Percentiles rank a stretch among this genome's conserved stretches.
phyloP scores from a whole-genome alignment of 2,113 vertebrate genomes.

The Silurus glanis region DNA sequence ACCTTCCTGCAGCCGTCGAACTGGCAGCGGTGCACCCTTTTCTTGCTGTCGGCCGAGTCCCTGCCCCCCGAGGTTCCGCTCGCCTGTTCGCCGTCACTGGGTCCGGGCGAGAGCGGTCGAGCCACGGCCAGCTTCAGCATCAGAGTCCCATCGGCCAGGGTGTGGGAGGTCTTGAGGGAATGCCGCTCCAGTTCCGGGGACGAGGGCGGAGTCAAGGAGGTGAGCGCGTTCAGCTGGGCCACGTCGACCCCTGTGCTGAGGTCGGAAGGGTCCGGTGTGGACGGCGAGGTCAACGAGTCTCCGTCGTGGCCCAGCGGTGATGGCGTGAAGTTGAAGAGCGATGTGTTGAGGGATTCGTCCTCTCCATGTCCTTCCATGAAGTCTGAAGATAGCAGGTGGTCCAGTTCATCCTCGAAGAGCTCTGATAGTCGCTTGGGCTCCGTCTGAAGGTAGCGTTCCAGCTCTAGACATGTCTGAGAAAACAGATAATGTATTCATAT shows the following conservation, averaged over 20 bases:
- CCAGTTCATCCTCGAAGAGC: constrained; percentile 90
- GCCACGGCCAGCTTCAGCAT: constrained; percentile 89
- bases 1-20: constrained; percentile 99
- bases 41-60: constrained; percentile 92
- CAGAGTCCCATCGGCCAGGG: constrained; percentile 85
- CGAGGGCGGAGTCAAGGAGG: constrained; percentile 94
- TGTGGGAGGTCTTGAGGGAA: constrained; percentile 89
- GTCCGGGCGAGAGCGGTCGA: constrained; percentile 68
- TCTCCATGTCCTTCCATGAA: constrained; percentile 84
- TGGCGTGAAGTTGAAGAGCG: constrained; percentile 78
- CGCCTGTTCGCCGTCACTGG: constrained; percentile 84
- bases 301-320: constrained; percentile 66
- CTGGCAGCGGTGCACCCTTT: constrained; percentile 96
- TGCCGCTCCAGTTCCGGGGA: constrained; percentile 96
- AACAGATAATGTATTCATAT: constrained; percentile 7
- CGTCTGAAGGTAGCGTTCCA: constrained; percentile 97
- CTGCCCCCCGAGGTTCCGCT: constrained; percentile 70
- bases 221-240: constrained; percentile 95
- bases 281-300: constrained; percentile 78
- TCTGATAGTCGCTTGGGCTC: constrained; percentile 91
- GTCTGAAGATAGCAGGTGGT: constrained; percentile 85
- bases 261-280: constrained; percentile 74
- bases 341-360: constrained; percentile 77
- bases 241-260: constrained; percentile 83
- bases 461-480: constrained; percentile 90